Conservation (phyloP, 53 echinoderm and acorn worm genomes). For the Echinarachnius parma region DNA sequence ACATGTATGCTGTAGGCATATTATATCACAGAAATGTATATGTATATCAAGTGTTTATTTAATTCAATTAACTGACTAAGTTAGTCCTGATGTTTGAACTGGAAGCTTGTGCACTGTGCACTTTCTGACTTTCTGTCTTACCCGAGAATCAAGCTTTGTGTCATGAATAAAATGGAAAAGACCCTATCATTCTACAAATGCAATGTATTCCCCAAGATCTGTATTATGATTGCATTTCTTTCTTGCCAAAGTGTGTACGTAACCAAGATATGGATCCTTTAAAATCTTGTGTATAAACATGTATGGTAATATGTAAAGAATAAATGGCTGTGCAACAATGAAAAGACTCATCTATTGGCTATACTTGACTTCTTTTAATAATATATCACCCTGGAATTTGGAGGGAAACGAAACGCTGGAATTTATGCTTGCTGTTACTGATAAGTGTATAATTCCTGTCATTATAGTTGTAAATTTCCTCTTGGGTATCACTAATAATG, state of each 20-base stretch:
- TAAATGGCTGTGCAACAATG: slow-evolving; percentile 46
- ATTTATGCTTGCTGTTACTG: background rate
- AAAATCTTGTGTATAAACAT: slow-evolving; percentile 21
- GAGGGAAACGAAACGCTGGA: background rate
- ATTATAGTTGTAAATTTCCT: no score
- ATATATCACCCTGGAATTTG: background rate
- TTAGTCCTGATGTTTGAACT: no score
- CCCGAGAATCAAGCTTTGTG: no score
- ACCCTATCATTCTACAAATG: slow-evolving; percentile 5
- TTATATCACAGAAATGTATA: no score
- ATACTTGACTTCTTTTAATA: no score
- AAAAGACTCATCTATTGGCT: no score
- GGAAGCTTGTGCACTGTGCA: no score
- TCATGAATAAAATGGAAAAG: slow-evolving; percentile 4
- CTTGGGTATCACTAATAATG: no score
- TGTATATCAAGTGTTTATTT: background rate
- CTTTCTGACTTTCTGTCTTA: no score
- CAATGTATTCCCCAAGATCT: slow-evolving; percentile 22
- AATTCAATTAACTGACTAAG: background rate
- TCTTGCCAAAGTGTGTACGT: slow-evolving; percentile 34
- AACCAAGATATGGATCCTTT: slow-evolving; percentile 9
- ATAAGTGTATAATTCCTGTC: no score
- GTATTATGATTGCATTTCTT: slow-evolving; percentile 26
- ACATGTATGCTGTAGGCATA: no score
- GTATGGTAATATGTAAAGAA: slow-evolving; percentile 26